Percentiles rank a stretch among this genome's conserved stretches.
These are phyloP conservation scores for Dicerorhinus sumatrensis DNA, from an alignment of 2,113 vertebrate species.

Conservation along the genomic window DNA sequence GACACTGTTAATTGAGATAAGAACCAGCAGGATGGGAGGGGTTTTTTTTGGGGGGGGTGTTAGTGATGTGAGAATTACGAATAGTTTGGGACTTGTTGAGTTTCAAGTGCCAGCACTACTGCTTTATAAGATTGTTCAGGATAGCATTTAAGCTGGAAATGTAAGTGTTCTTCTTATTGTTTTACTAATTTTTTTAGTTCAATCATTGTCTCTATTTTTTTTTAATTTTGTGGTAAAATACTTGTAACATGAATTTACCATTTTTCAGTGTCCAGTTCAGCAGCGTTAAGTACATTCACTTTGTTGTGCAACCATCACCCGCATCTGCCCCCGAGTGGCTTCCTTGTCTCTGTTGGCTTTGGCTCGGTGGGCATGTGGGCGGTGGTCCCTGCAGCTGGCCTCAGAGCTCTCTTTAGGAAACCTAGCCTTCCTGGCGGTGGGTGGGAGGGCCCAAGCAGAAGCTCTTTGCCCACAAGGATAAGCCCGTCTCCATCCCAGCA, in stretches of 20 bases:
- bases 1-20: neutral
- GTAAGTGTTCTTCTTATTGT: neutral
- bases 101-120: neutral
- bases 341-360: neutral
- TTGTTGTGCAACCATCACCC: accelerated
- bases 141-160: neutral
- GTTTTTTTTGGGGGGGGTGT: too few relatives aligned
- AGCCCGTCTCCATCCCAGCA: neutral
- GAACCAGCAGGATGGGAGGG: neutral
- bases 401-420: neutral
- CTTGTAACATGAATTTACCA: too few relatives aligned
- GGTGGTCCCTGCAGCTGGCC: neutral
- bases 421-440: neutral
- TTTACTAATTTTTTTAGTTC: neutral
- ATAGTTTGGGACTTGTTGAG: neutral
- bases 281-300: accelerated
- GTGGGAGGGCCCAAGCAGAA: neutral
- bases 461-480: neutral
- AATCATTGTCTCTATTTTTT: neutral
- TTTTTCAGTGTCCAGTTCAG: neutral
- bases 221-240: neutral
- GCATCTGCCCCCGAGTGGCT: accelerated
- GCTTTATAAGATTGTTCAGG: neutral
- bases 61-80: neutral
- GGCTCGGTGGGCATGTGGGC: neutral